Evolutionary conservation across 2,113 vertebrate species (phyloP).

Genomic region (Forbesichthys agassizii): DNA sequence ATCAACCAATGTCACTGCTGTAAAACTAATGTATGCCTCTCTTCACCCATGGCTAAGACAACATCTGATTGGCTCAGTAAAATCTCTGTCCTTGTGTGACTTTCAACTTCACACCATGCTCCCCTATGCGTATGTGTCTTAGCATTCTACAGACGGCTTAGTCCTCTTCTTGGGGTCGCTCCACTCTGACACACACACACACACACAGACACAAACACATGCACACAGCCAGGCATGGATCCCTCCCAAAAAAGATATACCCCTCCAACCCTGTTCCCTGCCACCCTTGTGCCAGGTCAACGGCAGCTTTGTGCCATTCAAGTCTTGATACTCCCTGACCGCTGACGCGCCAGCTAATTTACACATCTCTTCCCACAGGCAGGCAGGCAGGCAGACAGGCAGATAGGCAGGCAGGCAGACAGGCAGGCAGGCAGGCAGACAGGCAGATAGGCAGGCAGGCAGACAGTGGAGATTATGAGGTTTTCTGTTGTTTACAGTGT

Average conservation of each 20-base stretch:
- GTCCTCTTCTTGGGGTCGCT: constrained; percentile 35
- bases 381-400: neutral
- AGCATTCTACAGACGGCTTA: constrained; percentile 65
- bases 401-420: too few relatives aligned
- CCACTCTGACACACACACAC: constrained; percentile 25
- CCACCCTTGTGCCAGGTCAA: constrained; percentile 36
- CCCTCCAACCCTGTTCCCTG: neutral
- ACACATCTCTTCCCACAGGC: constrained; percentile 49
- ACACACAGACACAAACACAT: neutral
- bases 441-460: too few relatives aligned
- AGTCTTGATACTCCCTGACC: constrained; percentile 57
- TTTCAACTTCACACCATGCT: constrained; percentile 61
- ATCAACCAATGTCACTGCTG: constrained; percentile 5
- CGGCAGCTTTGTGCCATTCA: constrained; percentile 50
- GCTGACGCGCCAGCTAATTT: constrained; percentile 45
- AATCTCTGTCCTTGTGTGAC: constrained; percentile 66
- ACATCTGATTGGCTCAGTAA: constrained; percentile 32
- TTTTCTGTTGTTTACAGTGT: constrained; percentile 18
- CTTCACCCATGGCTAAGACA: constrained; percentile 22
- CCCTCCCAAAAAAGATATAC: neutral
- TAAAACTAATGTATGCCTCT: constrained; percentile 30
- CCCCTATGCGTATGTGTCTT: constrained; percentile 70
- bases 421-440: neutral
- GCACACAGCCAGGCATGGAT: constrained; percentile 34
- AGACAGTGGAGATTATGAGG: constrained; percentile 20